These are phyloP conservation scores for Rhadinocentrus ornatus DNA, from an alignment of 2,797 vertebrate species.

Conservation along the genomic window DNA sequence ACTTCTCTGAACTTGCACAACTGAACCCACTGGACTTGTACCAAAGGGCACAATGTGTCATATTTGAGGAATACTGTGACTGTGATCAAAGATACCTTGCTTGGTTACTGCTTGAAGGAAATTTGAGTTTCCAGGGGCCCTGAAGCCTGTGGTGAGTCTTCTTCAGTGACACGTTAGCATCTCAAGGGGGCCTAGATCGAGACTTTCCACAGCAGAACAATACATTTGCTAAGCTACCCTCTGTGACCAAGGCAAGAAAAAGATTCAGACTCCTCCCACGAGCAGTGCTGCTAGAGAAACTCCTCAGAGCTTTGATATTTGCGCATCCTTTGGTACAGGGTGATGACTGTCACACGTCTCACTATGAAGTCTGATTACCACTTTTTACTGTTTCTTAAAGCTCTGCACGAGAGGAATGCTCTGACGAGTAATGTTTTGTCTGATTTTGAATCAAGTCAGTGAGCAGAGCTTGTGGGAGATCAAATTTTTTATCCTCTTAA, in stretches of 20 bases:
- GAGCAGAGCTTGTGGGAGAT: background rate
- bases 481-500: background rate
- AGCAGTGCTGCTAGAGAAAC: constrained; percentile 60
- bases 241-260: constrained; percentile 9
- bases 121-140: constrained; percentile 9
- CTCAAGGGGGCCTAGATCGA: constrained; percentile 5
- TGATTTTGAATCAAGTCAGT: background rate
- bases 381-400: constrained; percentile 13
- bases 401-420: background rate
- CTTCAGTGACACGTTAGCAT: constrained; percentile 42
- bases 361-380: constrained; percentile 20
- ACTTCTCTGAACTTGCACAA: constrained; percentile 35
- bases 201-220: constrained; percentile 23
- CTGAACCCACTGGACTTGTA: constrained; percentile 26
- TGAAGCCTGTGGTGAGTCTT: constrained; percentile 41
- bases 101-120: constrained; percentile 11
- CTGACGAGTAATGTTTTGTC: background rate
- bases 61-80: constrained; percentile 22
- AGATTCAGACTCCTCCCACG: constrained; percentile 27
- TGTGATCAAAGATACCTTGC: constrained; percentile 2
- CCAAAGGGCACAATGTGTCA: constrained; percentile 34
- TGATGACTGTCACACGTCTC: constrained; percentile 29
- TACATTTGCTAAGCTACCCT: constrained; percentile 8
- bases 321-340: constrained; percentile 19
- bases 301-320: constrained; percentile 30